Evolutionary conservation across 2,888 invertebrate species (phyloP).

Genomic region (Fragum fragum): DNA sequence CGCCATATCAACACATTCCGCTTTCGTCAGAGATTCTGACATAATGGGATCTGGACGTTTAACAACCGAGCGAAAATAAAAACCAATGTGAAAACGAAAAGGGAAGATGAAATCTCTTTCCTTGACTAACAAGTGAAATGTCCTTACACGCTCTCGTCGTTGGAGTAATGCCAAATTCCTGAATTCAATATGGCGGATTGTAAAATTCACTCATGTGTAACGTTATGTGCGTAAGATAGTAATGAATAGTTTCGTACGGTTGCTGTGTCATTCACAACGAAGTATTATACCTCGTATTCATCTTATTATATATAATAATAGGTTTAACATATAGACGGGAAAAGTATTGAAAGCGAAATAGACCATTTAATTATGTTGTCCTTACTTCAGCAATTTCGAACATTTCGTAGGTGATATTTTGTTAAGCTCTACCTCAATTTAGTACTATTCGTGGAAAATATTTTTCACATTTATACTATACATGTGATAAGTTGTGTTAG

Average conservation of each 20-base stretch:
- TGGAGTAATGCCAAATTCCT: constrained; percentile 53
- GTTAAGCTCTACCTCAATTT: too few species aligned
- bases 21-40: constrained; percentile 28
- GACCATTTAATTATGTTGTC: too few species aligned
- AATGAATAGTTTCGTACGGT: constrained; percentile 29
- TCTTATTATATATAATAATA: too few species aligned
- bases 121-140: background rate
- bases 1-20: constrained; percentile 90
- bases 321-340: too few species aligned
- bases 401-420: too few species aligned
- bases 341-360: too few species aligned
- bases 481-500: too few species aligned
- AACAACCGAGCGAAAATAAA: background rate
- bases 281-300: too few species aligned
- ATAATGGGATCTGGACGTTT: constrained; percentile 15
- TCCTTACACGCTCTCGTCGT: constrained; percentile 5
- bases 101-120: too few species aligned
- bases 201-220: constrained; percentile 28
- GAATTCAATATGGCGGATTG: constrained; percentile 40
- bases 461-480: too few species aligned
- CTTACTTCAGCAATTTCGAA: too few species aligned
- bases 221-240: constrained; percentile 10
- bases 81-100: background rate
- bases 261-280: constrained; percentile 4
- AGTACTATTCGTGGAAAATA: too few species aligned